A percentile compares a stretch with the other conserved stretches of the same genome.
These are phyloP conservation scores for Spizella passerina DNA, from an alignment of 2,797 vertebrate genomes.

Conservation along the genomic window DNA sequence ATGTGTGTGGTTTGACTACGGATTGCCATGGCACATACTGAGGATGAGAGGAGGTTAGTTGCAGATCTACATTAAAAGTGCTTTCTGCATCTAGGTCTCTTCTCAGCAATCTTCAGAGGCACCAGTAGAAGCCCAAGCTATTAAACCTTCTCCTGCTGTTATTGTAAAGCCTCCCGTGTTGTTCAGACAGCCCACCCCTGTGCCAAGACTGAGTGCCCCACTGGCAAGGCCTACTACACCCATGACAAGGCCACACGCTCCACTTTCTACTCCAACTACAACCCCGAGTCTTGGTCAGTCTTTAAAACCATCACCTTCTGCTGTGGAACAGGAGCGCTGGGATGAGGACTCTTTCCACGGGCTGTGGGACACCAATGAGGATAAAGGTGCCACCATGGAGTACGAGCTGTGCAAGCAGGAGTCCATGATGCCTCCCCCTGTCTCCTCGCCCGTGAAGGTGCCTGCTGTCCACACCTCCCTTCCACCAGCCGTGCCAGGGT, in stretches of 20 bases:
- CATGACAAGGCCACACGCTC: slow-evolving; percentile 69
- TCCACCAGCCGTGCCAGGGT: slow-evolving; percentile 47
- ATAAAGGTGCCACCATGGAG: slow-evolving; percentile 77
- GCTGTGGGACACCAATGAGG: slow-evolving; percentile 84
- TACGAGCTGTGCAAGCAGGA: slow-evolving; percentile 68
- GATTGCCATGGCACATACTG: not conserved
- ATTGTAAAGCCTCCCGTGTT: slow-evolving; percentile 77
- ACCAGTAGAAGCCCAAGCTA: slow-evolving; percentile 59
- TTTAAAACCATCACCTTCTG: slow-evolving; percentile 72
- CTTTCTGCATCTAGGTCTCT: slow-evolving; percentile 65
- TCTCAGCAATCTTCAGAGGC: slow-evolving; percentile 61
- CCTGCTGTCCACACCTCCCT: slow-evolving; percentile 67
- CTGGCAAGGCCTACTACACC: slow-evolving; percentile 70
- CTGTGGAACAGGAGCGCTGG: slow-evolving; percentile 78
- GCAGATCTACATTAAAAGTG: slow-evolving; percentile 49
- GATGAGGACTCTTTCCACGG: slow-evolving; percentile 83
- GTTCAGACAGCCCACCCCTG: slow-evolving; percentile 76
- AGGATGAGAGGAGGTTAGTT: slow-evolving; percentile 43
- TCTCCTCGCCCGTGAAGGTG: slow-evolving; percentile 64
- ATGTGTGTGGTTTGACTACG: not conserved
- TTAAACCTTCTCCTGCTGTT: slow-evolving; percentile 71
- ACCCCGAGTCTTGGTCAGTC: slow-evolving; percentile 65
- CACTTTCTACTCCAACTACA: slow-evolving; percentile 69
- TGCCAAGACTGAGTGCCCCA: slow-evolving; percentile 71
- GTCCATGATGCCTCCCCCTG: slow-evolving; percentile 52